Base-by-base conservation (phyloP, 2,888 invertebrate genomes). In the Ctena decussata region DNA sequence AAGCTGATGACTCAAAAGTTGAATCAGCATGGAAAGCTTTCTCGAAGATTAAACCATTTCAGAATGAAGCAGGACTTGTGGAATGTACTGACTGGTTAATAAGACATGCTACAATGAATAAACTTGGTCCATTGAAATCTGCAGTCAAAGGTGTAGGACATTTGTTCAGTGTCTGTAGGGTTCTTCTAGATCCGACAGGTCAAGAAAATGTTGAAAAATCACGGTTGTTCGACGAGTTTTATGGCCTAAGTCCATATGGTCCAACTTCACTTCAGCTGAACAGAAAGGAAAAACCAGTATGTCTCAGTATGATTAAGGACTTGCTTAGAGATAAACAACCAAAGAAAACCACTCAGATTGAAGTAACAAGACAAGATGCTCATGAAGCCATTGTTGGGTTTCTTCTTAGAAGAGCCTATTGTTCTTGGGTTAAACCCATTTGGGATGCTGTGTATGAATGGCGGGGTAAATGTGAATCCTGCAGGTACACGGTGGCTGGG, bases 31-130 rank as follows among this genome's bases (percentile, higher is more conserved):
- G 82, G 80, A 86, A 81, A 24, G 82, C 80, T n/a, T 93, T 92
- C 70, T 12, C 53, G 0, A 80, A 82, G 6, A 80, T 84, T 0
- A 86, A 86, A 57, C 92, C 91, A 46, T 77, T 78, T 24, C 46
- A 82, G 57, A 91, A 91, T 80, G 88, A 83, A 32, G 89, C 89
- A n/a, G 92, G 91, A 0, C 80, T 86, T 35, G 65, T 93, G 24
- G 92, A 92, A 39, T 91, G 90, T 74, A 82, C 86, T 60, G 80
- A 91, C 65, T 85, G 88, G 88, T 83, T 91, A 76, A 69, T 89
- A 1, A 41, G 30, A 6, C 15, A 49, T 39, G 1, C 24, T 30
- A 75, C 82, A 24, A 27, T 86, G 24, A 32, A 65, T 2, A 77
- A 83, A 21, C 41, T 77, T 39, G 73, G 32, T 11, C 70, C 24